Base-by-base conservation (phyloP, 2,797 vertebrate genomes). In the Ctenopoma kingsleyae region DNA sequence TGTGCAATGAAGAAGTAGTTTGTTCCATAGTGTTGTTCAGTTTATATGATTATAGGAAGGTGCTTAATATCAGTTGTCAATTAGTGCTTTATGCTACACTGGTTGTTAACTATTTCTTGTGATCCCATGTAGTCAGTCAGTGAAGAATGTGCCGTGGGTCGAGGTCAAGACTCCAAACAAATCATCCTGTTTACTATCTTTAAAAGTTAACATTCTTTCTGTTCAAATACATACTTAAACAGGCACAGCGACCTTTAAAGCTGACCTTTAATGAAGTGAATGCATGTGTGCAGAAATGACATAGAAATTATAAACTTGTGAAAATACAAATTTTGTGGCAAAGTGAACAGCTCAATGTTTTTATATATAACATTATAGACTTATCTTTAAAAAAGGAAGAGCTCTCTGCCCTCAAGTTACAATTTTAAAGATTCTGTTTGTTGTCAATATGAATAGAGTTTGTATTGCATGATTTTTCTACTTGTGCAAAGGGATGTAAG, bases 131-230 rank as follows among this genome's bases (percentile, higher is more conserved):
- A 63, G 48, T 64, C 60, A 51, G 73, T 55, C 68, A 48, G 73
- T 64, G 38, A 88, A 79, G 78, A 91, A 89, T 90, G 80, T 68
- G 74, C 71, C 3, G 4, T 41, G 44, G 78, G 78, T 81, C 8
- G 62, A 85, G 82, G 89, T 91, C 87, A 91, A 88, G 82, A 74
- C 74, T 67, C 50, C 43, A 75, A 85, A 83, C 74, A 46, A 63
- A 81, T 72, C 15, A 61, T 62, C 36, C n/a, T 89, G 75, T 87
- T 90, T 85, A 75, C 74, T 63, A 78, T 78, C 61, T 82, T 71
- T 30, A 61, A 27, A 49, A 71, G 25, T 85, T 85, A 86, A 80
- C 74, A 44, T 47, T 20, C 17, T 72, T 65, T 62, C 58, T 52
- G 19, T 77, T 81, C 50, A 66, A 66, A 80, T 20, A 38, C 65